These are phyloP conservation scores for Ormyrus nitidulus DNA, from an alignment of 2,888 invertebrate genomes.

Conservation along the genomic window DNA sequence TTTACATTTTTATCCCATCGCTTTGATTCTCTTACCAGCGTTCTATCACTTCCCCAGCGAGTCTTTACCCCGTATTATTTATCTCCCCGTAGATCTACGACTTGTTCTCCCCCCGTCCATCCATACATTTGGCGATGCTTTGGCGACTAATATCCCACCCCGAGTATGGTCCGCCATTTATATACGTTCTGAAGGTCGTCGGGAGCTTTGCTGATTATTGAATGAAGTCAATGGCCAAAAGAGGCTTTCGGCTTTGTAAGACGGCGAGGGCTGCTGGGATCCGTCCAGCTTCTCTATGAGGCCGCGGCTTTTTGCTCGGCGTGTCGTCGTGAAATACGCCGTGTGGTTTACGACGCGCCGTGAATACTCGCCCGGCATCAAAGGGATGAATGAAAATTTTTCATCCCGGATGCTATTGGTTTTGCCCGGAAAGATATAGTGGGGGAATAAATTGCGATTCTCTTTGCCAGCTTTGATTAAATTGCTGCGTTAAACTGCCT, in stretches of 20 bases:
- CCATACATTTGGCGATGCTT: conserved; percentile 4
- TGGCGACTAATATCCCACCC: conserved; percentile 18
- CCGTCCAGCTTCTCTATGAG: neutral
- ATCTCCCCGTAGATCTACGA: conserved; percentile 24
- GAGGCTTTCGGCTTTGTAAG: conserved; percentile 25
- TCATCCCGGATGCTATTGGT: conserved; percentile 37
- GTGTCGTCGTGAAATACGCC: conserved; percentile 48
- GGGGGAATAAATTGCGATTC: no score
- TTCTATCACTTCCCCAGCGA: neutral
- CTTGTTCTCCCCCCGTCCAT: neutral
- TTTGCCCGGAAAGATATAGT: neutral
- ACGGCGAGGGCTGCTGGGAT: neutral
- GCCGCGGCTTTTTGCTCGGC: neutral
- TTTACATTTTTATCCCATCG: conserved; percentile 38
- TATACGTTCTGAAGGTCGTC: no score
- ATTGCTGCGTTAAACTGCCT: no score
- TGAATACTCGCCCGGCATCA: neutral
- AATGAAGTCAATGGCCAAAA: conserved; percentile 39
- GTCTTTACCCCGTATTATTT: conserved; percentile 23
- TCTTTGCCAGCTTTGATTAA: no score
- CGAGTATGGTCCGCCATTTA: neutral
- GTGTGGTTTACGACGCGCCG: conserved; percentile 7
- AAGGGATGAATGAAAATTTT: conserved; percentile 43
- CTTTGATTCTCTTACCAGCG: conserved; percentile 18
- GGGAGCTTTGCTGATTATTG: conserved; percentile 30